Evolutionary conservation across 2,888 invertebrate genomes (phyloP), one percentile per base, ranked within the genome.

Genomic region (Megamerina dolium): DNA sequence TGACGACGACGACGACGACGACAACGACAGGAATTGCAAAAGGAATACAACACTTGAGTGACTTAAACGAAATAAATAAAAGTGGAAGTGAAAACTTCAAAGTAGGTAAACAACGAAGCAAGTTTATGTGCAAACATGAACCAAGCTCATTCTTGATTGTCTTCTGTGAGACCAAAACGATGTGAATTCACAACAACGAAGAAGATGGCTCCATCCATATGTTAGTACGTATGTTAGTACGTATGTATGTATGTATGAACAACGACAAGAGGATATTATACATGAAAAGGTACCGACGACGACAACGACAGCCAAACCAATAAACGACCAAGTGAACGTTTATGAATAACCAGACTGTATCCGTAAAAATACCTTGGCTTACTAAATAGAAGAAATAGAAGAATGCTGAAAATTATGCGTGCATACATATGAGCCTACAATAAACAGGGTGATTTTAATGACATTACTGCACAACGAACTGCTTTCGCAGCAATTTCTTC

Each of bases 31-130:
- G n/a, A n/a, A n/a, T n/a, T n/a, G n/a, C n/a, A n/a, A n/a, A n/a
- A n/a, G n/a, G n/a, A n/a, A n/a, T n/a, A n/a, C n/a, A n/a, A n/a
- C n/a, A n/a, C n/a, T n/a, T n/a, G n/a, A n/a, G n/a, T n/a, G 19
- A 20, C 20, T 18, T 31, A 4, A 29, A 29, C 18, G 52, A 48
- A 49, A 49, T 33, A 52, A 56, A 56, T 51, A 56, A 56, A 54
- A 54, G 54, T 53, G 51, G 51, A 55, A 55, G 55, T 55, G 54
- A 54, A 53, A 53, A 50, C 41, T 46, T 46, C 49, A 51, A 49
- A 47, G 51, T 53, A 53, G 50, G 51, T 43, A 43, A 42, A 27
- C 26, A 17, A 18, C 8, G 21, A 27, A 40, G 38, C 40, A 38
- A 46, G 48, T 49, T 43, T 32, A 43, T 50, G 44, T 44, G 44